A percentile compares a stretch with the other conserved stretches of the same genome.
Evolutionary conservation across 2,797 vertebrate species (phyloP).

Genomic region (Jordanella pulchra): DNA sequence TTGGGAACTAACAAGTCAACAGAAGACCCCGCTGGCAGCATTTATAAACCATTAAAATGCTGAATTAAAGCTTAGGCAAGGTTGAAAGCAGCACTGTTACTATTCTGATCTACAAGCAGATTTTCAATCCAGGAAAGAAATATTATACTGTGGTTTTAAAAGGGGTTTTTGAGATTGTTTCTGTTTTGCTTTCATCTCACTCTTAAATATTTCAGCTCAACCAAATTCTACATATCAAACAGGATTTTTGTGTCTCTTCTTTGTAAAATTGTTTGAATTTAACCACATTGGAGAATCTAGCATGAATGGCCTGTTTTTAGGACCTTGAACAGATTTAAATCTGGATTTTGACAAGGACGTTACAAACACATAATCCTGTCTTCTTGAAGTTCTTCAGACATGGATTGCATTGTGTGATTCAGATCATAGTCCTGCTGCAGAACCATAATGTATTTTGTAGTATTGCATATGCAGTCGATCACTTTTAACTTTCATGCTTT

Average conservation of each 20-base stretch:
- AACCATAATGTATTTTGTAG: too few species aligned
- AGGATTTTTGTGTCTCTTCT: background rate
- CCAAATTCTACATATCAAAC: background rate
- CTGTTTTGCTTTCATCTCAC: too few species aligned
- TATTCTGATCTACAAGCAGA: background rate
- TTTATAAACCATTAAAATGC: background rate
- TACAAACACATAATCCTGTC: too few species aligned
- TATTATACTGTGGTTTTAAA: too few species aligned
- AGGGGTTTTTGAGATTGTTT: too few species aligned
- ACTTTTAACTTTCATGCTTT: background rate
- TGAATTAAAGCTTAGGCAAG: background rate
- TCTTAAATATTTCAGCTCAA: background rate
- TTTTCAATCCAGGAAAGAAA: background rate
- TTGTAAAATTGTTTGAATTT: background rate
- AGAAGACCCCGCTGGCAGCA: background rate
- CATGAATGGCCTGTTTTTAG: too few species aligned
- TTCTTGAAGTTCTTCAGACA: too few species aligned
- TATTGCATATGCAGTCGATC: too few species aligned
- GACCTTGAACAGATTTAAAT: too few species aligned
- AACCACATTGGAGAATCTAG: background rate
- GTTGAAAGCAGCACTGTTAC: background rate
- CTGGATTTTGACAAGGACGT: too few species aligned
- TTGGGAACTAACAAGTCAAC: background rate
- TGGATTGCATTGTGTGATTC: too few species aligned
- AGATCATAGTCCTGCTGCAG: too few species aligned